Percentiles rank a stretch among this genome's conserved stretches.
These are phyloP conservation scores for Lepidothrix coronata DNA, from an alignment of 2,113 vertebrate genomes.

Conservation along the genomic window DNA sequence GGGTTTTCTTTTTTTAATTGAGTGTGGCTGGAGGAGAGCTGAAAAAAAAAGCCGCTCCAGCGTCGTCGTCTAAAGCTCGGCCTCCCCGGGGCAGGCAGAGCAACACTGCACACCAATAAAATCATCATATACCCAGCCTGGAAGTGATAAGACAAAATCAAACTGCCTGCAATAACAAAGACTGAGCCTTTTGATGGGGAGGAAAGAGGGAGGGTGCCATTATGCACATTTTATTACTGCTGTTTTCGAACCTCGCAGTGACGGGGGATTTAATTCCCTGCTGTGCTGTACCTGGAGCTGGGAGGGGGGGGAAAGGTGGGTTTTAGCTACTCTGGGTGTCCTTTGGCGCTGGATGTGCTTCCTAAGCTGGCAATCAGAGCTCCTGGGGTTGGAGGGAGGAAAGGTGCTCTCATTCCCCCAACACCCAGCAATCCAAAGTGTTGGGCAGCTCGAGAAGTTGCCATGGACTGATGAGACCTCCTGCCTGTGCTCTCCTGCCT, in stretches of 20 bases:
- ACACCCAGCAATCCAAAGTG: background rate
- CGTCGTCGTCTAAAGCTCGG: background rate
- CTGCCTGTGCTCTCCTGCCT: background rate
- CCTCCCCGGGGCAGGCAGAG: background rate
- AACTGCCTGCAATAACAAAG: constrained; percentile 37
- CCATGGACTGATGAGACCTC: background rate
- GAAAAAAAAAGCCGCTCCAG: background rate
- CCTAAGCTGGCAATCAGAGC: background rate
- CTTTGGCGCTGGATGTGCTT: background rate
- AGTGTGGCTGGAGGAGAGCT: background rate
- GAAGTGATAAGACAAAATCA: constrained; percentile 18
- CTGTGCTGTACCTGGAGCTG: background rate
- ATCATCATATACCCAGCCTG: constrained; percentile 19
- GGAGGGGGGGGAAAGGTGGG: background rate
- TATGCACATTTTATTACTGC: constrained; percentile 36
- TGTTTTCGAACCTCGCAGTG: background rate
- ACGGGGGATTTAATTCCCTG: background rate
- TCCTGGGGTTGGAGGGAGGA: background rate
- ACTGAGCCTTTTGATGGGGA: background rate
- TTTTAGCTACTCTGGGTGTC: background rate
- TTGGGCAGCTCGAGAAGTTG: background rate
- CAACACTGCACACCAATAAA: background rate
- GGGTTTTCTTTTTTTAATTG: background rate
- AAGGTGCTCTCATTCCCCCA: background rate
- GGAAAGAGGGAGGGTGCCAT: background rate